A percentile compares a stretch with the other conserved stretches of the same genome.
These are phyloP conservation scores for Pyrocoelia pectoralis DNA, from an alignment of 2,888 invertebrate species.

Conservation along the genomic window DNA sequence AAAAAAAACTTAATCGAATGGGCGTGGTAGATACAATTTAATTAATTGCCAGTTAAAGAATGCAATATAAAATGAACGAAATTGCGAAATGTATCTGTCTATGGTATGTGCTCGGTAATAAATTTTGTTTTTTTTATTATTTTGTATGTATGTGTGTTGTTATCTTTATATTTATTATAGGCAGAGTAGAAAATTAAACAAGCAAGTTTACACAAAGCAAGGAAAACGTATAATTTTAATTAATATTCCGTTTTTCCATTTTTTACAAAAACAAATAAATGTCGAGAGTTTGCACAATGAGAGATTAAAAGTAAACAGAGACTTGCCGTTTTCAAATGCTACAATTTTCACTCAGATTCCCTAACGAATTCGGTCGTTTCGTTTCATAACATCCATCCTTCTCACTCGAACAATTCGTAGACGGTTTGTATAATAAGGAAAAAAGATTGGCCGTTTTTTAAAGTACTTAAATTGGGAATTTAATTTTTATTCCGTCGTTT, in stretches of 20 bases:
- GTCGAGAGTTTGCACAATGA: constrained; percentile 56
- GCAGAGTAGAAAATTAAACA: constrained; percentile 33
- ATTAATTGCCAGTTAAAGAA: constrained; percentile 20
- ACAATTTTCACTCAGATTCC: constrained; percentile 32
- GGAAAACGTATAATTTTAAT: constrained; percentile 37
- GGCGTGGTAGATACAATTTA: constrained; percentile 21
- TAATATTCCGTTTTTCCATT: constrained; percentile 37
- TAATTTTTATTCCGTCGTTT: constrained; percentile 43
- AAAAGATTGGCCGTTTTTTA: constrained; percentile 38
- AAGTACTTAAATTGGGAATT: constrained; percentile 45
- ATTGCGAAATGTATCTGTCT: constrained; percentile 25
- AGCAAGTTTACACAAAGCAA: constrained; percentile 31
- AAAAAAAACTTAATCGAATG: constrained; percentile 10
- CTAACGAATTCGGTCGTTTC: constrained; percentile 23
- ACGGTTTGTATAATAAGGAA: constrained; percentile 22
- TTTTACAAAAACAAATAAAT: constrained; percentile 48
- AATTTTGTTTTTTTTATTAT: constrained; percentile 22
- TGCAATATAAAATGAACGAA: constrained; percentile 23
- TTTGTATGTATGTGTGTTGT: constrained; percentile 13
- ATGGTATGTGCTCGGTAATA: constrained; percentile 25
- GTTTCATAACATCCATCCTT: constrained; percentile 19
- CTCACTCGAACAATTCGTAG: constrained; percentile 12
- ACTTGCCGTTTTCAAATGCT: constrained; percentile 36
- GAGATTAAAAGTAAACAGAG: constrained; percentile 51
- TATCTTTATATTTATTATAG: constrained; percentile 34